phyloP scores from a whole-genome alignment of 2,888 invertebrate species.

The Platycheirus rosarum region DNA sequence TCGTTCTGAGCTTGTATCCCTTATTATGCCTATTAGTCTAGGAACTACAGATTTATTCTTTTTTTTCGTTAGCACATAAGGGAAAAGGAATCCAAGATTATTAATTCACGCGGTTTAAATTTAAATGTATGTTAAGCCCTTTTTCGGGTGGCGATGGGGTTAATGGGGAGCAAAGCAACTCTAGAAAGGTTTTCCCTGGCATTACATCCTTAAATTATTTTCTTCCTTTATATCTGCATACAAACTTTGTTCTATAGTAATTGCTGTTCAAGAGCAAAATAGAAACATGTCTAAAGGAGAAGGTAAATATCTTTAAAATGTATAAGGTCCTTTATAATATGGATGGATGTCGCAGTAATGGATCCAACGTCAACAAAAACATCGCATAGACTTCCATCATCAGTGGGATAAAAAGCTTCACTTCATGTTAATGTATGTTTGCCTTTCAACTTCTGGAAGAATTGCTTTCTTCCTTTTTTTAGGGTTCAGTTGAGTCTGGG shows the following conservation, averaged over 20 bases:
- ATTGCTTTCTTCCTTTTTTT: slow-evolving; percentile 8
- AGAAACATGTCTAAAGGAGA: slow-evolving; percentile 23
- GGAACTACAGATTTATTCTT: slow-evolving; percentile 3
- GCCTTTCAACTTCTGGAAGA: slow-evolving; percentile 25
- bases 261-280: slow-evolving; percentile 14
- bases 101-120: slow-evolving; percentile 10
- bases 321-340: slow-evolving; percentile 21
- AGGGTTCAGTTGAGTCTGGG: slow-evolving; percentile 22
- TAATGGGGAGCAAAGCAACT: neutral
- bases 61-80: neutral
- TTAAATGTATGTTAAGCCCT: slow-evolving; percentile 7
- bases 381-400: neutral
- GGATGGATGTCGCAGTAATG: slow-evolving; percentile 4
- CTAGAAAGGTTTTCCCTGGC: neutral
- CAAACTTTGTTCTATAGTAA: neutral
- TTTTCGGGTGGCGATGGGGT: neutral
- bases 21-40: slow-evolving; percentile 56
- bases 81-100: neutral
- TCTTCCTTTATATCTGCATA: neutral
- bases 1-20: slow-evolving; percentile 55
- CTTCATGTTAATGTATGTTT: slow-evolving; percentile 36
- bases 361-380: slow-evolving; percentile 29
- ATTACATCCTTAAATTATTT: neutral
- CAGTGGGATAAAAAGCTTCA: neutral
- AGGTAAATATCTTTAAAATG: slow-evolving; percentile 25